Percentiles rank a stretch among this genome's conserved stretches.
These are phyloP conservation scores for Acleris sparsana DNA, from an alignment of 2,888 invertebrate genomes.

Conservation along the genomic window DNA sequence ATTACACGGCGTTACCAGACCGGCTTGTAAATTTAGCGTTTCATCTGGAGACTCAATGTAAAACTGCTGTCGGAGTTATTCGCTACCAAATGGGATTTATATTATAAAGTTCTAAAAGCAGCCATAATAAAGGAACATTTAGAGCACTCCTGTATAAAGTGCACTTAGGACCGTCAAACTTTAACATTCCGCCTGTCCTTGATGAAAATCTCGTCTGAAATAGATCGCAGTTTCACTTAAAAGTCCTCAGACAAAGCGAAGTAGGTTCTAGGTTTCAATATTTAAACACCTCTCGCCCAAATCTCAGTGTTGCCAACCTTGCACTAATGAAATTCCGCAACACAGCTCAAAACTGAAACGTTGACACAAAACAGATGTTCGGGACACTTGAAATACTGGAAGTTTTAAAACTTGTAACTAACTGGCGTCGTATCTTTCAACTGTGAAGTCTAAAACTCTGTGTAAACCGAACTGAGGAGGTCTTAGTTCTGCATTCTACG, in stretches of 20 bases:
- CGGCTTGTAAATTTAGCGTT: conserved; percentile 25
- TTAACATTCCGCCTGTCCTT: conserved; percentile 12
- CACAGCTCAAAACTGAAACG: conserved; percentile 29
- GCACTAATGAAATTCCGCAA: conserved; percentile 32
- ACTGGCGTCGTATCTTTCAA: conserved; percentile 35
- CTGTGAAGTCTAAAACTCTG: conserved; percentile 9
- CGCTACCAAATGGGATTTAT: conserved; percentile 40
- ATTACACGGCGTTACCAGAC: conserved; percentile 38
- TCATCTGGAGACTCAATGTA: conserved; percentile 35
- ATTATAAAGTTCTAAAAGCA: conserved; percentile 9
- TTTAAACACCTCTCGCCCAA: conserved; percentile 16
- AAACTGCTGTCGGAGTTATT: conserved; percentile 36
- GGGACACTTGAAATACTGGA: conserved; percentile 35
- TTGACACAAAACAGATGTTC: conserved; percentile 40
- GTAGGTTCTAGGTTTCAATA: conserved; percentile 25
- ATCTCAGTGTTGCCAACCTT: conserved; percentile 24
- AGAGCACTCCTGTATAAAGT: background rate
- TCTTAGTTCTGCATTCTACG: conserved; percentile 11
- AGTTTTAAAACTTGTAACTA: conserved; percentile 41
- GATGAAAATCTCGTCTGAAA: conserved; percentile 23
- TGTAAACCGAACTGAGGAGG: conserved; percentile 17
- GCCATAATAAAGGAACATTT: conserved; percentile 12
- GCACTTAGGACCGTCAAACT: conserved; percentile 13
- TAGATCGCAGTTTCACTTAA: conserved; percentile 11
- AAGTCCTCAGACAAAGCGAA: conserved; percentile 18